phyloP scores from a whole-genome alignment of 2,888 invertebrate genomes.

The Cryptocheilus praepositus region DNA sequence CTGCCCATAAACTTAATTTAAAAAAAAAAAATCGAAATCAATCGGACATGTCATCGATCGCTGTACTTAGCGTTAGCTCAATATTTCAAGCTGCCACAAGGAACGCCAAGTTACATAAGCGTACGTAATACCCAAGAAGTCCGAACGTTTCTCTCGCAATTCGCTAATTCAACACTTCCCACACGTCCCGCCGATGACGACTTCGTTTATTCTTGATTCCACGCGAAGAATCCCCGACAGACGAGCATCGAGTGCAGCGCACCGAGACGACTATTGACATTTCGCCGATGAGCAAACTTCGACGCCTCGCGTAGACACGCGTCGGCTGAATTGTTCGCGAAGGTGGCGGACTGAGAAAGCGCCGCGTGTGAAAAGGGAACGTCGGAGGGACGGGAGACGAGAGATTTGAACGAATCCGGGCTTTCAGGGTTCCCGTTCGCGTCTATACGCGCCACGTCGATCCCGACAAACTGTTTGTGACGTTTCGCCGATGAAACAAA shows the following conservation, averaged over 20 bases:
- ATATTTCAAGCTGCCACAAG: too few relatives aligned
- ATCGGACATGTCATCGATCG: too few relatives aligned
- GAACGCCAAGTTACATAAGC: too few relatives aligned
- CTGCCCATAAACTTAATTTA: too few relatives aligned
- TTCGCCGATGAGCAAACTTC: slow-evolving; percentile 23
- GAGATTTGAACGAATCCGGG: background rate
- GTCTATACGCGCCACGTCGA: background rate
- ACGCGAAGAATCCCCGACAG: background rate
- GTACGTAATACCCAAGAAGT: too few relatives aligned
- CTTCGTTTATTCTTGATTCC: slow-evolving; percentile 5
- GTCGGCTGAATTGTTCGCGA: slow-evolving; percentile 2
- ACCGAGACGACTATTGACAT: slow-evolving; percentile 22
- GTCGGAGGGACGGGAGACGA: background rate
- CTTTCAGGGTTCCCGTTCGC: slow-evolving; percentile 6
- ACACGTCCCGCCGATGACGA: too few relatives aligned
- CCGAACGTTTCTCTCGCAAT: too few relatives aligned
- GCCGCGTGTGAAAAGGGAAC: background rate
- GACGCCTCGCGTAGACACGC: background rate
- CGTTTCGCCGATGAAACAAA: slow-evolving; percentile 3
- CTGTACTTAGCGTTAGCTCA: too few relatives aligned
- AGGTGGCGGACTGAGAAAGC: background rate
- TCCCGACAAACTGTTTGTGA: slow-evolving; percentile 1
- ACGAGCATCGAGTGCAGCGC: background rate
- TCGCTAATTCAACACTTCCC: too few relatives aligned
- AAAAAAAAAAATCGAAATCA: too few relatives aligned